Percentiles rank a stretch among this genome's conserved stretches.
phyloP scores from a whole-genome alignment of 2,888 invertebrate genomes.

The Cantharis rustica region DNA sequence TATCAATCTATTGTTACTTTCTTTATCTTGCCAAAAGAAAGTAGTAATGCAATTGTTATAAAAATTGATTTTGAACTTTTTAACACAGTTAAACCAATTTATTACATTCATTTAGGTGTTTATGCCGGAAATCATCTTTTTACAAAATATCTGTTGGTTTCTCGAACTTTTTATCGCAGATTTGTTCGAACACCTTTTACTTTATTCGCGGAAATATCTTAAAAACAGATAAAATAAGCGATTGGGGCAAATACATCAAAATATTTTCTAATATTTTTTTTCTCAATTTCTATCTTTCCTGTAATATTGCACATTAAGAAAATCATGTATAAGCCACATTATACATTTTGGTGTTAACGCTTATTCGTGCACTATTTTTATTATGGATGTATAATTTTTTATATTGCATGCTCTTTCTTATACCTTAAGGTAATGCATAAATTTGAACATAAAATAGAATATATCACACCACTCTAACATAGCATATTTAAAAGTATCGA shows the following conservation, averaged over 20 bases:
- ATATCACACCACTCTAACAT: constrained; percentile 8
- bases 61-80: no score
- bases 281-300: no score
- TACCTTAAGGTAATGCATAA: neutral
- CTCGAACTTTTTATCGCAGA: neutral
- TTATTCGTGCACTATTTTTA: neutral
- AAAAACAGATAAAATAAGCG: no score
- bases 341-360: no score
- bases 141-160: neutral
- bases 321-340: neutral
- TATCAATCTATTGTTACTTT: neutral
- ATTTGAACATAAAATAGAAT: neutral
- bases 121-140: neutral
- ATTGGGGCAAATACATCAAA: no score
- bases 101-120: neutral
- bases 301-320: no score
- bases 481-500: constrained; percentile 32
- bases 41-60: neutral
- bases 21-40: neutral
- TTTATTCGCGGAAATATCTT: no score
- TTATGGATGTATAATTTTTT: neutral
- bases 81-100: neutral
- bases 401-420: neutral
- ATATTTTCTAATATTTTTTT: no score
- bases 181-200: neutral